Evolutionary conservation across 2,113 vertebrate genomes (phyloP).

Genomic region (Cavia porcellus): DNA sequence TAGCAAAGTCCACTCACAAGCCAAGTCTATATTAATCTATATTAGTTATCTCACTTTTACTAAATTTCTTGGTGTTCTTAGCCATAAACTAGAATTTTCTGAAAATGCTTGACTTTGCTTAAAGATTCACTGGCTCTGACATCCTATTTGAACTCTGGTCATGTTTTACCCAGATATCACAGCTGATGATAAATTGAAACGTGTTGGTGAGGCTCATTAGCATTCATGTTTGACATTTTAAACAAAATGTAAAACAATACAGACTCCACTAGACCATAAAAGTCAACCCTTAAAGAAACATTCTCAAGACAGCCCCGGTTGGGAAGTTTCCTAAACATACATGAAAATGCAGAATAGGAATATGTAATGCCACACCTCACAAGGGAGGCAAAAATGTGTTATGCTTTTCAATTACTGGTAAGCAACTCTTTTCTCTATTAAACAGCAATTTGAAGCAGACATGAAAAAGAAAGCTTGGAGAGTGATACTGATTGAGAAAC

Average conservation of each 20-base stretch:
- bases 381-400: background rate
- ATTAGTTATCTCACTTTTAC: constrained; percentile 22
- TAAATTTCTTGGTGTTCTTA: constrained; percentile 17
- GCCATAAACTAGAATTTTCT: constrained; percentile 33
- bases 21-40: constrained; percentile 10
- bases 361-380: background rate
- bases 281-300: background rate
- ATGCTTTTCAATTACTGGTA: constrained; percentile 40
- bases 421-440: constrained; percentile 70
- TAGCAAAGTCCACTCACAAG: constrained; percentile 40
- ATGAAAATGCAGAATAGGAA: constrained; percentile 20
- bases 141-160: constrained; percentile 55
- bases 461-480: constrained; percentile 22
- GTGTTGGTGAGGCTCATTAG: background rate
- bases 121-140: constrained; percentile 41
- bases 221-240: constrained; percentile 20
- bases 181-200: background rate
- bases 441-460: constrained; percentile 78
- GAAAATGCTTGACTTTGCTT: constrained; percentile 31
- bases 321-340: constrained; percentile 20
- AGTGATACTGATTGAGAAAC: constrained; percentile 67
- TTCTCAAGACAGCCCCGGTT: background rate
- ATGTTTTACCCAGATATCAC: constrained; percentile 35
- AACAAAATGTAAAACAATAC: constrained; percentile 17
- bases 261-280: background rate